Base-by-base conservation (phyloP, 2,797 vertebrate species). In the Cygnus olor region DNA sequence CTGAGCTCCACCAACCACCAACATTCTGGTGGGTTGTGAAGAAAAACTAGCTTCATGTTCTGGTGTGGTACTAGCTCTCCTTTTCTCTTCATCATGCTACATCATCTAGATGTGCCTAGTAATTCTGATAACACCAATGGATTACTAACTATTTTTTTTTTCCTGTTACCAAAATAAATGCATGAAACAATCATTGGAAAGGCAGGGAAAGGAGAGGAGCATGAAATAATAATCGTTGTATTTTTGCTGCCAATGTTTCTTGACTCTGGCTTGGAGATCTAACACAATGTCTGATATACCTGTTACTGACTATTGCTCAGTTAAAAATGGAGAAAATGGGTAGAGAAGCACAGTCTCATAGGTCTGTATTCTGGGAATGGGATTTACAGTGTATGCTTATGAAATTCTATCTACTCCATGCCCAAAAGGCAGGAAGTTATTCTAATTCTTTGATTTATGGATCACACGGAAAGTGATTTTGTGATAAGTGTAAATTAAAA, bases 401-500 rank as follows among this genome's bases (percentile, higher is more conserved):
- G 32, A 89, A 85, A 74, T 85, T 85, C 28, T 70, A 18, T 65
- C 42, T 68, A 18, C 14, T 82, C 10, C 16, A 36, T 85, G 38
- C 49, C 66, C 21, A 45, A 65, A 88, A 86, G 51, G 6, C 4
- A 15, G 54, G n/a, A 80, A 68, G 8, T 88, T 45, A 53, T 22
- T 73, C 60, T 47, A 85, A 85, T 73, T 79, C 47, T 79, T 70
- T 1, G 0, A 17, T 88, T 86, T 90, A 88, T 38, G 47, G 56
- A 60, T 88, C 32, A 28, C 5, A 8, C 11, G 53, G 68, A 19
- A 19, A 85, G 6, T 78, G 49, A 76, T 88, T 89, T 80, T 87
- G n/a, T 87, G 58, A 56, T 51, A 89, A 36, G 9, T 92, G 11
- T 68, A 85, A 90, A 89, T 92, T 74, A 38, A 71, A 91, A 92